Percentiles rank a stretch among this genome's conserved stretches.
Conservation (phyloP, 2,113 vertebrate species). For the Mesembrinibis cayennensis region DNA sequence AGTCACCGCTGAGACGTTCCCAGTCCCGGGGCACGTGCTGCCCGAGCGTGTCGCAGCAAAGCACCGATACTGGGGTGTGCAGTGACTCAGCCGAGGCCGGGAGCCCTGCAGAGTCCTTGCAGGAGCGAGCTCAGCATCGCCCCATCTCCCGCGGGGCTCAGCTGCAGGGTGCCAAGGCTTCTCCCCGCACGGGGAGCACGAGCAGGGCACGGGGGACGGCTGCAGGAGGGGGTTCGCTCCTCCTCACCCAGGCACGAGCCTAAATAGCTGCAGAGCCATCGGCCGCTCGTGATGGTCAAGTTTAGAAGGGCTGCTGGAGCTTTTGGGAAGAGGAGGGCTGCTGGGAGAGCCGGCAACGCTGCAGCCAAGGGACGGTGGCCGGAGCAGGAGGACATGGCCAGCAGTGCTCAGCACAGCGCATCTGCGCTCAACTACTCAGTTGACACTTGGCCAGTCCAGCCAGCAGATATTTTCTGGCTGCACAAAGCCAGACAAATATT, state of each 20-base stretch:
- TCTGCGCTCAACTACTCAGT: fast-evolving
- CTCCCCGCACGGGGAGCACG: neutral
- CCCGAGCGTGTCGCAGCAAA: neutral
- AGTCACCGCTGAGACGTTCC: neutral
- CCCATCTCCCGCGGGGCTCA: neutral
- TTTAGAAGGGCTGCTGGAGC: neutral
- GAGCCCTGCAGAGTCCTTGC: neutral
- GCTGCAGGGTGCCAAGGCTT: neutral
- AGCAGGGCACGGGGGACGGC: no score
- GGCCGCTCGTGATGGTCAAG: fast-evolving
- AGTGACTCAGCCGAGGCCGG: neutral
- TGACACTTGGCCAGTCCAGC: fast-evolving
- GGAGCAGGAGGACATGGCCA: fast-evolving
- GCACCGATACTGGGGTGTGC: fast-evolving
- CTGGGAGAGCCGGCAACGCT: neutral
- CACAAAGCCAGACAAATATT: neutral
- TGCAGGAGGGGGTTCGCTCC: neutral
- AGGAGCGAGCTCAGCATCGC: neutral
- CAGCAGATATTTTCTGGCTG: neutral
- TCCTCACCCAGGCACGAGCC: fast-evolving
- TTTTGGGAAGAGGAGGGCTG: neutral
- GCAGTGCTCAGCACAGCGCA: neutral
- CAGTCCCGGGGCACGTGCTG: neutral
- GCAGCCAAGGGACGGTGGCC: neutral
- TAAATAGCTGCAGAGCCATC: fast-evolving